These are phyloP conservation scores for Brenthis ino DNA, from an alignment of 2,888 invertebrate genomes.

Conservation along the genomic window DNA sequence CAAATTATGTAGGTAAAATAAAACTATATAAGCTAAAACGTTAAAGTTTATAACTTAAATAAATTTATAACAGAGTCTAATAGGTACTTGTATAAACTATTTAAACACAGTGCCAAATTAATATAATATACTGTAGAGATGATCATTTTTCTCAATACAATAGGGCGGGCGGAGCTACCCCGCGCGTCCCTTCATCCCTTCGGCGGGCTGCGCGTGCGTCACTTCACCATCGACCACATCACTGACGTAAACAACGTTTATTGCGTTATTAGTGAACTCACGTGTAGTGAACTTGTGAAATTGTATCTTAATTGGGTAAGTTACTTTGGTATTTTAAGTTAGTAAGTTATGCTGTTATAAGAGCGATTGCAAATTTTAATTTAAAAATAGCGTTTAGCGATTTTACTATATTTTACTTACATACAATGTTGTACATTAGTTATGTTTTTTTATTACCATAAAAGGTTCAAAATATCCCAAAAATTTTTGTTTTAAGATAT, in stretches of 20 bases:
- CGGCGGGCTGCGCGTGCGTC: slow-evolving; percentile 59
- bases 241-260: slow-evolving; percentile 50
- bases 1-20: no score
- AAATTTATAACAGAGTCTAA: no score
- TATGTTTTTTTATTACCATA: no score
- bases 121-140: slow-evolving; percentile 20
- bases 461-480: no score
- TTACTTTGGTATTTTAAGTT: neutral
- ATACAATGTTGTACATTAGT: no score
- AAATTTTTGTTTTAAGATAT: no score
- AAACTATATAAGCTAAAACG: no score
- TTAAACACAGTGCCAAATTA: neutral
- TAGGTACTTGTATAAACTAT: no score
- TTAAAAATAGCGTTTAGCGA: no score
- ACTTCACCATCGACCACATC: slow-evolving; percentile 49
- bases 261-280: slow-evolving; percentile 23
- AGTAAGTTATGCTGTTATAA: neutral
- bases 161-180: slow-evolving; percentile 42
- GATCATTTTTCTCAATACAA: slow-evolving; percentile 44
- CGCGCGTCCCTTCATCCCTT: slow-evolving; percentile 46
- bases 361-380: no score
- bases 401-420: no score
- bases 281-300: slow-evolving; percentile 20
- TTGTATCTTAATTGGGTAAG: slow-evolving; percentile 18
- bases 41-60: no score